Conservation (phyloP, 2,113 vertebrate genomes). For the Nibea albiflora region DNA sequence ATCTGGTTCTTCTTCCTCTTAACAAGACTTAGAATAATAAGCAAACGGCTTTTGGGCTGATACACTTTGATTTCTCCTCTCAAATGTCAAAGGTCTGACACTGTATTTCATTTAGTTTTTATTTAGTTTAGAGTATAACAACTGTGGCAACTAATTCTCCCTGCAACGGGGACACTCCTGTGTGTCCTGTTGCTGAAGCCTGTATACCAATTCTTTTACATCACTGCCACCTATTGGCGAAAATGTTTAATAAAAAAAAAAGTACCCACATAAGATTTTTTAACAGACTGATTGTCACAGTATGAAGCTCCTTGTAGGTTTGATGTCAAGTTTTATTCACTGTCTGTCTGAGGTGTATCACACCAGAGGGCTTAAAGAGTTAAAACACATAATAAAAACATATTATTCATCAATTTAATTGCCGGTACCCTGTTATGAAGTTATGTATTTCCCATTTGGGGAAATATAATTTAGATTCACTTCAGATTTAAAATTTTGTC, state of each 20-base stretch:
- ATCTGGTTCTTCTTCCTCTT: not conserved
- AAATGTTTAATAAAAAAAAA: not conserved
- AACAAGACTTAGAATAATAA: not conserved
- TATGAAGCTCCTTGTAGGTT: not conserved
- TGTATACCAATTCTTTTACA: not conserved
- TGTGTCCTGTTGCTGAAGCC: not conserved
- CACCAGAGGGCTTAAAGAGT: not conserved
- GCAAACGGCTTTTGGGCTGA: not conserved
- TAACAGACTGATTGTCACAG: not conserved
- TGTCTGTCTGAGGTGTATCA: not conserved
- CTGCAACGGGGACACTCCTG: not conserved
- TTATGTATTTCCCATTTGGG: not conserved
- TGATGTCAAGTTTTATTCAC: not conserved
- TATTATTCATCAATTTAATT: not conserved
- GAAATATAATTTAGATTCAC: not conserved
- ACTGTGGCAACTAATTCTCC: not conserved
- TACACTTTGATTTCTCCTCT: not conserved
- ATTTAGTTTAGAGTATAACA: not conserved
- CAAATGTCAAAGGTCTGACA: too few species aligned
- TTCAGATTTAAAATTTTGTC: not conserved
- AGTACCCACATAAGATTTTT: not conserved
- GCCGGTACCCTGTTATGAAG: not conserved
- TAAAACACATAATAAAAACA: not conserved
- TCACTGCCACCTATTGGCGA: constrained; percentile 51
- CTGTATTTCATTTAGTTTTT: not conserved